A percentile compares a stretch with the other conserved stretches of the same genome.
Evolutionary conservation across 2,113 vertebrate species (phyloP).

Genomic region (Chaetops frenatus): DNA sequence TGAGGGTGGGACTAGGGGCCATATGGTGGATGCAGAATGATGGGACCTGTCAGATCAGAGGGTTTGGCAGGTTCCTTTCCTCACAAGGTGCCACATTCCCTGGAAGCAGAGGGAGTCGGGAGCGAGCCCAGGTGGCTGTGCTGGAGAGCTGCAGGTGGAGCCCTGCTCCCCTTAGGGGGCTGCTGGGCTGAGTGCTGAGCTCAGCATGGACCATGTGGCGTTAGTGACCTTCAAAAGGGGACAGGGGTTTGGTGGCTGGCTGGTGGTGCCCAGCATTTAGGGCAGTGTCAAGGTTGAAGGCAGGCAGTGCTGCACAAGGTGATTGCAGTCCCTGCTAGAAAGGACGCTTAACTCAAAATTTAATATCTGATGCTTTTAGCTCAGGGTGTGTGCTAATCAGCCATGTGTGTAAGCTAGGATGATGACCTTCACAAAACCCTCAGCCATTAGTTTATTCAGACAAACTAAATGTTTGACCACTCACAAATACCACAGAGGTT

Average conservation of each 20-base stretch:
- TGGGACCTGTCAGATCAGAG: not conserved
- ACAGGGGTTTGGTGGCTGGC: not conserved
- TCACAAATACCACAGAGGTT: not conserved
- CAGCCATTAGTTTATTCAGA: constrained; percentile 42
- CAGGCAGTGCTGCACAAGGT: not conserved
- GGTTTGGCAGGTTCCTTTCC: not conserved
- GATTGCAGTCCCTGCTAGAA: not conserved
- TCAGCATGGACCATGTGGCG: accelerated
- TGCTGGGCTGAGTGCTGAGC: not conserved
- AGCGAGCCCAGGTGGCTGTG: accelerated
- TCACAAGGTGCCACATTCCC: not conserved
- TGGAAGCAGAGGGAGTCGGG: not conserved
- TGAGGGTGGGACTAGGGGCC: not conserved
- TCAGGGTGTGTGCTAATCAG: not conserved
- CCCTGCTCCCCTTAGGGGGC: not conserved
- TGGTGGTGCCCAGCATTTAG: not conserved
- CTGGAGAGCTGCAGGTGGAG: not conserved
- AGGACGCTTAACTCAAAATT: not conserved
- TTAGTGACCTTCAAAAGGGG: not conserved
- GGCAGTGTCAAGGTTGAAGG: not conserved
- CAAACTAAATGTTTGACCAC: not conserved
- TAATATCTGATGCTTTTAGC: constrained; percentile 12
- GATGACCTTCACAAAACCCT: constrained; percentile 5
- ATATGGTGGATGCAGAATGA: not conserved
- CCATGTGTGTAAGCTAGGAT: not conserved